Evolutionary conservation across 2,797 vertebrate species (phyloP).

Genomic region (Anas flavirostris): DNA sequence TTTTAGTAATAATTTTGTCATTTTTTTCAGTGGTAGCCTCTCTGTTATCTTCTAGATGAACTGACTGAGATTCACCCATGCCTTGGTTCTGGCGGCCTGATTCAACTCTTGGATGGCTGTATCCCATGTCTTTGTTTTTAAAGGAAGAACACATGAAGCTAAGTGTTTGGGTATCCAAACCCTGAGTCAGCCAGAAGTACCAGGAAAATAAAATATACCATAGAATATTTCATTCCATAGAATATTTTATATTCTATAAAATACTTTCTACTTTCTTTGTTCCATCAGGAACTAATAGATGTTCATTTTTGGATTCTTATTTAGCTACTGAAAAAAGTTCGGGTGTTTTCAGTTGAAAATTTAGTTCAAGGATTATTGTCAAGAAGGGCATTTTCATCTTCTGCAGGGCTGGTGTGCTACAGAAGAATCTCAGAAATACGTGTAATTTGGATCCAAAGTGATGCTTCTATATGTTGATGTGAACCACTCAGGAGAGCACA

Average conservation of each 20-base stretch:
- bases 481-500: not conserved
- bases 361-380: not conserved
- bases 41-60: not conserved
- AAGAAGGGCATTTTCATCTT: not conserved
- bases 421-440: not conserved
- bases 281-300: not conserved
- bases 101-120: not conserved
- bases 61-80: not conserved
- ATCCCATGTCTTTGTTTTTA: not conserved
- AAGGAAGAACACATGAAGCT: not conserved
- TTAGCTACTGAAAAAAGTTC: not conserved
- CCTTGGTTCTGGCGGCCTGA: rapidly evolving
- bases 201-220: not conserved
- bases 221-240: no score
- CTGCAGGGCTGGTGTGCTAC: not conserved
- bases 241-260: not conserved
- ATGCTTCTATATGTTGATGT: not conserved
- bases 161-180: not conserved
- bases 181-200: not conserved
- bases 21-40: not conserved
- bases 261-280: not conserved
- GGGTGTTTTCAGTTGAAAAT: not conserved
- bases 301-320: not conserved
- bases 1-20: not conserved
- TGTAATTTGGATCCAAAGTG: not conserved